Base-by-base conservation (phyloP, 2,797 vertebrate species). In the Gadopsis bispinosus region DNA sequence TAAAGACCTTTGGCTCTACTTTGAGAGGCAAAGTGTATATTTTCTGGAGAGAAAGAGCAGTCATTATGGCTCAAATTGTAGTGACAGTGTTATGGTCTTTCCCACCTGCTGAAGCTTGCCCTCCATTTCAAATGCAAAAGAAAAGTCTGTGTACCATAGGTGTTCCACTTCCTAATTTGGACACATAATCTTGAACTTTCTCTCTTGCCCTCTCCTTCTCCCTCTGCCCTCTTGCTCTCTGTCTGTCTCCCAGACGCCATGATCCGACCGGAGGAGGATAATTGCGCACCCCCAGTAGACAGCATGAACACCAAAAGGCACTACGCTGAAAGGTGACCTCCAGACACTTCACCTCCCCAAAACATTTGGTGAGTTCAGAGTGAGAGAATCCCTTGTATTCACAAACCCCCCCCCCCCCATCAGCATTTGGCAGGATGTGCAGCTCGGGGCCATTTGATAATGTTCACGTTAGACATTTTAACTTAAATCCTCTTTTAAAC, bases 261-360 rank as follows among this genome's bases (percentile, higher is more conserved):
- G 92, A 85, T 84, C 82, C 56, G 31, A 61, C 69, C 33, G 22
- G 69, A 83, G 83, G 80, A 87, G 88, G 88, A 88, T 85, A 73
- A 83, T 76, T 56, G 26, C 51, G 17, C 83, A 73, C 65, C 88
- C 73, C 64, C 63, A 73, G 79, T 73, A 80, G 86, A 91, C 84
- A 53, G 76, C 89, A 83, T 88, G 87, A 81, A 92, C 89, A 89
- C 93, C 86, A 54, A 87, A 79, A 88, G 79, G 82, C 89, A 63
- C 83, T 82, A 79, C 1, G 90, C 92, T 92, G 87, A 93, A 90
- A 93, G 92, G 91, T 94, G 92, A 94, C 93, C 89, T 93, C 91
- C 86, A 88, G 87, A 87, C 76, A 76, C 80, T 89, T 85, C 81
- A 76, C 90, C 88, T 89, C 85, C 88, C 81, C 72, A 68, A 89